Evolutionary conservation across 1,140 invertebrate species (phyloP).

Genomic region (Papilio dardanus): DNA sequence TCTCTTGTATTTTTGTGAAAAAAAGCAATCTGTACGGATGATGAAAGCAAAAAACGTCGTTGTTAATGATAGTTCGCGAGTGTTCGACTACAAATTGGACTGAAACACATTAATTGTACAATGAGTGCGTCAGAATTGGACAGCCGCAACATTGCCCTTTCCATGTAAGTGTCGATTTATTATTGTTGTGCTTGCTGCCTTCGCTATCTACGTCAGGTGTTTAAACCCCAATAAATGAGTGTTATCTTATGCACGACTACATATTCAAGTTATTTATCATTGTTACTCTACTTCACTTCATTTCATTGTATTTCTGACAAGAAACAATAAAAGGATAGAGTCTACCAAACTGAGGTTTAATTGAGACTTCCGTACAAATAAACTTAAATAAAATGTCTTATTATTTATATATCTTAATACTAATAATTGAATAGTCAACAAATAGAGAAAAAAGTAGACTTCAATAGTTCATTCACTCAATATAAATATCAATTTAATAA

Average conservation of each 20-base stretch:
- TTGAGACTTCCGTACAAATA: too few relatives aligned
- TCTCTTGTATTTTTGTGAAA: constrained; percentile 70
- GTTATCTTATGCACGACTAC: constrained; percentile 22
- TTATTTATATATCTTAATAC: not conserved
- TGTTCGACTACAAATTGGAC: constrained; percentile 55
- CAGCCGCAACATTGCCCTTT: constrained; percentile 73
- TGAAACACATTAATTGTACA: constrained; percentile 52
- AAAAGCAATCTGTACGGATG: constrained; percentile 69
- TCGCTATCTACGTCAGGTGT: constrained; percentile 29
- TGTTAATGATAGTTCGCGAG: constrained; percentile 58
- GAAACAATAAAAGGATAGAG: not conserved
- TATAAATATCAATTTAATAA: not conserved
- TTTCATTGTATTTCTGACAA: constrained; percentile 5
- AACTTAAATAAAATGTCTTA: too few relatives aligned
- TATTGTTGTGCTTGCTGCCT: constrained; percentile 50
- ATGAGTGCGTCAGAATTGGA: constrained; percentile 76
- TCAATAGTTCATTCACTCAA: not conserved
- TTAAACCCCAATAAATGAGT: constrained; percentile 27
- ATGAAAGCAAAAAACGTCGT: constrained; percentile 73
- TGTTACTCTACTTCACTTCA: not conserved
- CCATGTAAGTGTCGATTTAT: constrained; percentile 70
- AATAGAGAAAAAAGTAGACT: not conserved
- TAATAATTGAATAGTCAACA: not conserved
- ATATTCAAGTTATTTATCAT: constrained; percentile 32
- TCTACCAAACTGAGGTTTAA: too few relatives aligned